Base-by-base conservation (phyloP, 2,888 invertebrate species). In the Meloe dianella region DNA sequence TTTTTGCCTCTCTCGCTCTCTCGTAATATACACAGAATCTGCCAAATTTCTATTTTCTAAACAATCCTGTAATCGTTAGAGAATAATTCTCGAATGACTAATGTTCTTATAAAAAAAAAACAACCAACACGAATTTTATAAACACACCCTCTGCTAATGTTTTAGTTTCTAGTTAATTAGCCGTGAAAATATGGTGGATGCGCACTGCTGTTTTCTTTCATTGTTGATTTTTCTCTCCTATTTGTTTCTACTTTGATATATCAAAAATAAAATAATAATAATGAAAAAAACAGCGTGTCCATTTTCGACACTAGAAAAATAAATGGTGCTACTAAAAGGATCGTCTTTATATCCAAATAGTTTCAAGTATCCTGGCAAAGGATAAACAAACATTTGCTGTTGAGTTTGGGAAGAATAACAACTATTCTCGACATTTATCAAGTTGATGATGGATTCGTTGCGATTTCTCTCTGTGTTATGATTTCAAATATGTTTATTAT, bases 221-320 rank as follows among this genome's bases (percentile, higher is more conserved):
- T 47, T 47, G 47, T 47, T 47, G 47, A 10, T 20, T 20, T 8
- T 20, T 47, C 20, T 9, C 20, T 20, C 17, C 20, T 17, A 2
- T 51, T 12, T 22, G 22, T 22, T 22, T 12, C 2, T n/a, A 2
- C 9, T 17, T 47, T 47, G 47, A 20, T 20, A 47, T 47, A 9
- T 20, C 17, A 22, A 22, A 51, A 20, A n/a, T n/a, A n/a, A n/a
- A n/a, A n/a, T n/a, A n/a, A n/a, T n/a, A n/a, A n/a, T n/a, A n/a
- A n/a, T n/a, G n/a, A n/a, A 51, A 51, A 22, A 17, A 41, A 14
- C 9, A 35, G 61, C 65, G 38, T 61, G 66, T 61, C 68, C 61
- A 20, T 22, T 65, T 66, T 65, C 63, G 22, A 41, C 63, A 56
- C 64, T 68, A 57, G 51, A 63, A 66, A 69, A 69, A 69, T 69